Evolutionary conservation across 2,888 invertebrate genomes (phyloP).

Genomic region (Lithophane semibrunnea): DNA sequence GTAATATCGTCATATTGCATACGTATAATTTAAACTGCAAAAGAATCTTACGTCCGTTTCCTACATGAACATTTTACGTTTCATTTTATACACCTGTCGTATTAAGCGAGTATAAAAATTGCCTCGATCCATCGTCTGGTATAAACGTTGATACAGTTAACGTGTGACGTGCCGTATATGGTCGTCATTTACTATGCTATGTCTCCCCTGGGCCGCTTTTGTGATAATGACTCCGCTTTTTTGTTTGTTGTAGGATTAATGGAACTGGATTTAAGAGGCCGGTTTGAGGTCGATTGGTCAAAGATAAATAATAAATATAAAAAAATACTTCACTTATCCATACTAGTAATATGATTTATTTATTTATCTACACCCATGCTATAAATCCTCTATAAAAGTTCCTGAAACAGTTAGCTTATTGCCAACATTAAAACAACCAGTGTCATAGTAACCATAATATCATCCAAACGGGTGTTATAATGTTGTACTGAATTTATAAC

Average conservation of each 20-base stretch:
- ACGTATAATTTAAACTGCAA: neutral
- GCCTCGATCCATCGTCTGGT: conserved; percentile 41
- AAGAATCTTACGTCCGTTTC: neutral
- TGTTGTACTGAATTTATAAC: too few relatives aligned
- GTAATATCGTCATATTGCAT: neutral
- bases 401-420: too few relatives aligned
- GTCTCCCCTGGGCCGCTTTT: conserved; percentile 10
- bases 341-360: too few relatives aligned
- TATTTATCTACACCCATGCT: too few relatives aligned
- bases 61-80: conserved; percentile 37
- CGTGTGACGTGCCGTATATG: conserved; percentile 25
- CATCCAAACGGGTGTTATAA: too few relatives aligned
- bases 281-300: too few relatives aligned
- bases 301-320: too few relatives aligned
- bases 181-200: conserved; percentile 23
- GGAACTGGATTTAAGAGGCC: neutral
- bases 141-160: conserved; percentile 30
- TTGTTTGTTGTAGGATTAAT: conserved; percentile 3
- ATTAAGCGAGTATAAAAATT: conserved; percentile 39
- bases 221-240: conserved; percentile 16
- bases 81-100: conserved; percentile 47
- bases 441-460: too few relatives aligned
- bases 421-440: too few relatives aligned
- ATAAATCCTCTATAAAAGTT: too few relatives aligned
- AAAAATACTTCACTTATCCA: too few relatives aligned